phyloP scores from a whole-genome alignment of 2,888 invertebrate species.

The Microctonus brassicae region DNA sequence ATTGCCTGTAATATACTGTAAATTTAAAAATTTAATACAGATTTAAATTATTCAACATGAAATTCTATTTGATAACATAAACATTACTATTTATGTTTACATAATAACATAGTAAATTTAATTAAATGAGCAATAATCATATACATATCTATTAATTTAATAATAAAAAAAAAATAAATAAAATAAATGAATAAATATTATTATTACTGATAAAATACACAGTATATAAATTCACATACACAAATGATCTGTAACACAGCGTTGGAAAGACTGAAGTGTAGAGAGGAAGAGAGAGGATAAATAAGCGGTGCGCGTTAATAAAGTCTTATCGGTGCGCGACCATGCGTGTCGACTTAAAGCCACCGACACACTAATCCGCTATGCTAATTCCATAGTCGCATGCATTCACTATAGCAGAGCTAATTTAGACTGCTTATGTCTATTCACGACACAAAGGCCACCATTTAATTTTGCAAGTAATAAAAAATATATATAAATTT shows the following conservation, averaged over 20 bases:
- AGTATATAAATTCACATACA: neutral
- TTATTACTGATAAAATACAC: neutral
- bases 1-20: too few species aligned
- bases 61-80: too few species aligned
- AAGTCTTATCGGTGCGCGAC: constrained; percentile 64
- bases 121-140: too few species aligned
- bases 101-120: too few species aligned
- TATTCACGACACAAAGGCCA: constrained; percentile 1
- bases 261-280: constrained; percentile 23
- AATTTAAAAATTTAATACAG: too few species aligned
- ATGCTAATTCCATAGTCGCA: constrained; percentile 57
- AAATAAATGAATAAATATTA: too few species aligned
- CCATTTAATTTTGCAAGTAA: constrained; percentile 2
- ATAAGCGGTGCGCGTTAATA: constrained; percentile 59
- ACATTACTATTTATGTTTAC: too few species aligned
- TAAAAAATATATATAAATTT: neutral
- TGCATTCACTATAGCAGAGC: constrained; percentile 24
- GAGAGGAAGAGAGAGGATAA: constrained; percentile 50
- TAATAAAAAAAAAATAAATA: too few species aligned
- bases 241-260: constrained; percentile 14
- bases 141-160: too few species aligned
- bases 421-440: constrained; percentile 32
- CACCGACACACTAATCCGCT: constrained; percentile 59
- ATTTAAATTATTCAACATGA: too few species aligned
- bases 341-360: constrained; percentile 65